These are phyloP conservation scores for Synanthedon tipuliformis DNA, from an alignment of 2,888 invertebrate genomes.

Conservation along the genomic window DNA sequence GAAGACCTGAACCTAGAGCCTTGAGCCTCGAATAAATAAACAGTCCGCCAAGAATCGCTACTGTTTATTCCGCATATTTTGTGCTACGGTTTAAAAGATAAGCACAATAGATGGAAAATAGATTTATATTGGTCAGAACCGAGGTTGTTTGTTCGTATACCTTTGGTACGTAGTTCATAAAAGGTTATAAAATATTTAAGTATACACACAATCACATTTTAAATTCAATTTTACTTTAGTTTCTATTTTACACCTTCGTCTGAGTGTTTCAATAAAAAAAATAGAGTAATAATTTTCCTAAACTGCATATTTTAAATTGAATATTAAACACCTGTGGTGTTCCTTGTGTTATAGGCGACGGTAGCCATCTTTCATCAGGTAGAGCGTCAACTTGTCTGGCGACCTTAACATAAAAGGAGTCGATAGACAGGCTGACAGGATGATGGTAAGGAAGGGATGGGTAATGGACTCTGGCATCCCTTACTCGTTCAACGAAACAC, in stretches of 20 bases:
- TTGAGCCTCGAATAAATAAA: too few relatives aligned
- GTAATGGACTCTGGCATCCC: too few relatives aligned
- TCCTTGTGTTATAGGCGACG: too few relatives aligned
- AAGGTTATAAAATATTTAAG: slow-evolving; percentile 5
- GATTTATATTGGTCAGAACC: neutral
- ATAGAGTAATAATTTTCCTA: neutral
- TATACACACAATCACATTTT: neutral
- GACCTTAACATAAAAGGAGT: neutral
- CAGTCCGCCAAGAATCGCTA: neutral
- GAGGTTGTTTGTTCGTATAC: neutral
- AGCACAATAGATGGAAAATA: neutral
- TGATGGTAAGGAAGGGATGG: too few relatives aligned
- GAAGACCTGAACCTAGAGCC: too few relatives aligned
- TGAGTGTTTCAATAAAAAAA: neutral
- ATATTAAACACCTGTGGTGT: too few relatives aligned
- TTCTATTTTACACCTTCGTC: neutral
- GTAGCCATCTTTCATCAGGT: too few relatives aligned
- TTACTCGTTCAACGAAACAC: too few relatives aligned
- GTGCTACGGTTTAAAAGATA: neutral
- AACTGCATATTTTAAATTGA: too few relatives aligned
- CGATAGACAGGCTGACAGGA: too few relatives aligned
- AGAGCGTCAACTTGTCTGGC: too few relatives aligned
- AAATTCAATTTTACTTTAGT: neutral
- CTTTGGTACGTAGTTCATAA: neutral
- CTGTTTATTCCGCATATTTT: neutral